phyloP scores from a whole-genome alignment of 1,140 invertebrate genomes.

The Hestina assimilis region DNA sequence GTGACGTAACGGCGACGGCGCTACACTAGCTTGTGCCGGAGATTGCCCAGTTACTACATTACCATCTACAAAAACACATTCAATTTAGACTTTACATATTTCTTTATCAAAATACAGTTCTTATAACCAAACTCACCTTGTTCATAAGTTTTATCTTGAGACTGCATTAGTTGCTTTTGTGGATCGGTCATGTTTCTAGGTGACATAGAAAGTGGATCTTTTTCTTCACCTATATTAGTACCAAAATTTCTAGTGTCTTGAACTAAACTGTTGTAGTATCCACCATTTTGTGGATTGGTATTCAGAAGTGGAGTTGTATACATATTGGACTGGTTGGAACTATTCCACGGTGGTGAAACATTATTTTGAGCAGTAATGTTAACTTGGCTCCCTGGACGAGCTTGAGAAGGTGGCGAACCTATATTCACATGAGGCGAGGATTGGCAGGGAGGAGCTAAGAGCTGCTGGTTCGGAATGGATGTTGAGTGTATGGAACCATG shows the following conservation, averaged over 20 bases:
- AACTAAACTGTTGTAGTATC: constrained; percentile 69
- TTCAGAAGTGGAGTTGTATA: constrained; percentile 62
- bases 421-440: constrained; percentile 76
- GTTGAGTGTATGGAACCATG: constrained; percentile 74
- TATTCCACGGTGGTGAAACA: constrained; percentile 77
- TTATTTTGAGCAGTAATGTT: constrained; percentile 79
- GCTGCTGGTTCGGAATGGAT: constrained; percentile 63
- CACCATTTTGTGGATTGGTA: constrained; percentile 78
- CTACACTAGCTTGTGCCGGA: constrained; percentile 79
- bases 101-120: neutral
- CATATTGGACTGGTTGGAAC: constrained; percentile 65
- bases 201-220: constrained; percentile 77
- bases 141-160: constrained; percentile 64
- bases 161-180: constrained; percentile 64
- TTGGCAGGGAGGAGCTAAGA: constrained; percentile 65
- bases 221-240: constrained; percentile 71
- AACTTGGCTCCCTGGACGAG: constrained; percentile 64
- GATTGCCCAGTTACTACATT: constrained; percentile 77
- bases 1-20: constrained; percentile 73
- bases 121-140: constrained; percentile 46
- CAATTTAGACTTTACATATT: neutral
- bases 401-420: constrained; percentile 73
- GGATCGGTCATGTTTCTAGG: constrained; percentile 77
- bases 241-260: constrained; percentile 61
- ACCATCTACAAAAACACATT: constrained; percentile 46